Percentiles rank a stretch among this genome's conserved stretches.
Evolutionary conservation across 2,888 invertebrate species (phyloP).

Genomic region (Masnerella sp.): DNA sequence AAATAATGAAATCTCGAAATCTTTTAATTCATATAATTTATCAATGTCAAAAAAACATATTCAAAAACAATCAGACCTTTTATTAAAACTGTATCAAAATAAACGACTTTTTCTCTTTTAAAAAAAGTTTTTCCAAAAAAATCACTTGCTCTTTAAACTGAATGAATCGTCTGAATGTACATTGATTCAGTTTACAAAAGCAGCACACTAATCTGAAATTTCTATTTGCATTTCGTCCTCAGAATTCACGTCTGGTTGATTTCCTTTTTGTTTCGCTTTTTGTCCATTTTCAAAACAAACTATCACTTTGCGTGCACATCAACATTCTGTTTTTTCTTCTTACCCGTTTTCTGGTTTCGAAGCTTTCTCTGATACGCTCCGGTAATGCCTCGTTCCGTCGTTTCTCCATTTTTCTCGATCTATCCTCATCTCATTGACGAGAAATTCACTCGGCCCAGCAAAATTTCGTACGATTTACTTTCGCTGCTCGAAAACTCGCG

Average conservation of each 20-base stretch:
- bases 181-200: slow-evolving; percentile 22
- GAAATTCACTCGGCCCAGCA: slow-evolving; percentile 62
- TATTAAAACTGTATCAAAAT: too few relatives aligned
- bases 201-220: slow-evolving; percentile 15
- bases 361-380: slow-evolving; percentile 76
- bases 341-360: too few relatives aligned
- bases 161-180: too few relatives aligned
- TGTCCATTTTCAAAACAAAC: slow-evolving; percentile 37
- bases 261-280: slow-evolving; percentile 24
- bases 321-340: slow-evolving; percentile 64
- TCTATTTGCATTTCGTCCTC: slow-evolving; percentile 10
- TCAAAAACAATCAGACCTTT: too few relatives aligned
- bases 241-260: slow-evolving; percentile 26
- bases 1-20: too few relatives aligned
- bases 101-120: too few relatives aligned
- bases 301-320: slow-evolving; percentile 30
- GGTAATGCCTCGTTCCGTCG: slow-evolving; percentile 72
- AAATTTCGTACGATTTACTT: slow-evolving; percentile 65
- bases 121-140: too few relatives aligned
- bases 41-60: too few relatives aligned
- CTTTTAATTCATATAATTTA: too few relatives aligned
- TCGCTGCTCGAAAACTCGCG: too few relatives aligned
- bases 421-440: slow-evolving; percentile 61
- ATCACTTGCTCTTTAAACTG: too few relatives aligned
- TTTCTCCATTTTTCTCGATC: slow-evolving; percentile 63